A percentile compares a stretch with the other conserved stretches of the same genome.
Conservation (phyloP, 2,888 invertebrate species). For the Andrena haemorrhoa region DNA sequence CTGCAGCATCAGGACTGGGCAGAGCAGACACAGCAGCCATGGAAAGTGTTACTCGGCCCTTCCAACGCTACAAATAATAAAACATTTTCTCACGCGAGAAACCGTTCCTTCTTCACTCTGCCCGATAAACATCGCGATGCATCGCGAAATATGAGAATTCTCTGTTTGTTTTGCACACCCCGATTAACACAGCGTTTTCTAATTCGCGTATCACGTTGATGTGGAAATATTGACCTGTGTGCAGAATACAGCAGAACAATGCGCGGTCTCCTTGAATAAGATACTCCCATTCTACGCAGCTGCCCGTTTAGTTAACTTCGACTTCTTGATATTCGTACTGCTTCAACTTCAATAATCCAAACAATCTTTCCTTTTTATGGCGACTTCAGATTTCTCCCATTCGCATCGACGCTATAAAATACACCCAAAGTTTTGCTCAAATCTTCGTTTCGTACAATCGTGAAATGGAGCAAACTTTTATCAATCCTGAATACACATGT, state of each 20-base stretch:
- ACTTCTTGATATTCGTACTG: background rate
- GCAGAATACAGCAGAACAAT: constrained; percentile 17
- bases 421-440: too few species aligned
- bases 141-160: constrained; percentile 38
- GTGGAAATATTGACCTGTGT: constrained; percentile 6
- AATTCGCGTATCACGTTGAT: constrained; percentile 16
- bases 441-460: too few species aligned
- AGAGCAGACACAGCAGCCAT: constrained; percentile 8
- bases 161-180: constrained; percentile 27
- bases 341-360: too few species aligned
- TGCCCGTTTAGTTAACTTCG: background rate
- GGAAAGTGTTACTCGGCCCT: constrained; percentile 31
- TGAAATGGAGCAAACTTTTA: too few species aligned
- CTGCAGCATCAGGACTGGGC: constrained; percentile 41
- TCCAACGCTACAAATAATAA: constrained; percentile 16
- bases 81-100: constrained; percentile 23
- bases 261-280: background rate
- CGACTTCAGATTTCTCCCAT: too few species aligned
- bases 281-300: background rate
- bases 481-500: too few species aligned
- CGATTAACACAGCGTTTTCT: constrained; percentile 32
- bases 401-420: too few species aligned
- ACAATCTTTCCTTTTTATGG: too few species aligned
- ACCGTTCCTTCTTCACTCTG: constrained; percentile 9
- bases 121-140: constrained; percentile 11